Conservation (phyloP, 2,888 invertebrate genomes). For the Julus scandinavius region DNA sequence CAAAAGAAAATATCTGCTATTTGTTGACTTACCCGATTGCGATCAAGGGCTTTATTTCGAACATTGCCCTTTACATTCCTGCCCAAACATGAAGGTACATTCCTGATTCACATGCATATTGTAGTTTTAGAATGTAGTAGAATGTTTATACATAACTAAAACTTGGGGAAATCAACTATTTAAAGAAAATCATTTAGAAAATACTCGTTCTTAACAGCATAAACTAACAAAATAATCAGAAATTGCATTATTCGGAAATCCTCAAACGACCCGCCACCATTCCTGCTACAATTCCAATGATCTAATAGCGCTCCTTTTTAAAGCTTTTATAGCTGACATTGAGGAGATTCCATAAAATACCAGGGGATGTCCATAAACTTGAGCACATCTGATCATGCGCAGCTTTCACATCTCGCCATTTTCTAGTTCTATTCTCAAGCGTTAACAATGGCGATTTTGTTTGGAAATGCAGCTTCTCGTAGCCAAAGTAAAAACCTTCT, state of each 20-base stretch:
- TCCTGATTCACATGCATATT: not conserved
- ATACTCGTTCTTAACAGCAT: not conserved
- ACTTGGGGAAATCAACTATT: not conserved
- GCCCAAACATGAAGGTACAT: too few relatives aligned
- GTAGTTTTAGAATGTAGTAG: too few relatives aligned
- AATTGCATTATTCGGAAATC: not conserved
- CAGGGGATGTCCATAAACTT: not conserved
- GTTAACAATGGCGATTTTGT: conserved; percentile 67
- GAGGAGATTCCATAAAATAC: not conserved
- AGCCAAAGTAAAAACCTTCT: conserved; percentile 89
- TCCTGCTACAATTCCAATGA: not conserved
- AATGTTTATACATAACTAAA: not conserved
- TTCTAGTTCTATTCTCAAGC: not conserved
- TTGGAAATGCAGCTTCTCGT: conserved; percentile 79
- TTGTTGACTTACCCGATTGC: too few relatives aligned
- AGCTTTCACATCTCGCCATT: not conserved
- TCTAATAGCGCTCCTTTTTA: not conserved
- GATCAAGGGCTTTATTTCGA: too few relatives aligned
- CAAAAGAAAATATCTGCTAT: too few relatives aligned
- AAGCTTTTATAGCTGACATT: not conserved
- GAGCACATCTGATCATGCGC: not conserved
- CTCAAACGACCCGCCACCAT: not conserved
- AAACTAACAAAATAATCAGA: not conserved
- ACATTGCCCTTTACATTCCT: too few relatives aligned
- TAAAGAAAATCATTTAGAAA: not conserved